phyloP scores from a whole-genome alignment of 2,888 invertebrate genomes.

The Caenorhabditis sulstoni region DNA sequence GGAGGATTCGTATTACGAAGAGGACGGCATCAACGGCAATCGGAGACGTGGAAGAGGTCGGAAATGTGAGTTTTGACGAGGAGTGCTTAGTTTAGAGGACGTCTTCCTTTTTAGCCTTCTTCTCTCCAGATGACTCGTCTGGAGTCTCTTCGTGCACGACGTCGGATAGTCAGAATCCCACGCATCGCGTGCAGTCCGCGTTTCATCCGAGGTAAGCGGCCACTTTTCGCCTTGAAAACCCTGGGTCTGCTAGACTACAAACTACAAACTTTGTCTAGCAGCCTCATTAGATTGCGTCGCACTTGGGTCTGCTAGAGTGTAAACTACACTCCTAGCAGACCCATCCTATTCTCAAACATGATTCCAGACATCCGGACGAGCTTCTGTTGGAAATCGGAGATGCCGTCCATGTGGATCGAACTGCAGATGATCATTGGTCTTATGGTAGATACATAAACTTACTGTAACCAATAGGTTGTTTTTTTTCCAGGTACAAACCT shows the following conservation, averaged over 20 bases:
- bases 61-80: constrained; percentile 57
- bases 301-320: no score
- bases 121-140: constrained; percentile 77
- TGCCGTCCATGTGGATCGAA: constrained; percentile 90
- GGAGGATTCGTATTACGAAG: constrained; percentile 79
- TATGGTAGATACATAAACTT: constrained; percentile 87
- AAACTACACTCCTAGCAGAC: no score
- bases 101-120: constrained; percentile 63
- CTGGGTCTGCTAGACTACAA: constrained; percentile 82
- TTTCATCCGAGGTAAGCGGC: constrained; percentile 88
- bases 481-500: constrained; percentile 89
- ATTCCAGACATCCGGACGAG: constrained; percentile 83
- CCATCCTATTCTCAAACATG: no score
- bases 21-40: constrained; percentile 79
- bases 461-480: background rate
- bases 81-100: background rate
- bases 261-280: no score
- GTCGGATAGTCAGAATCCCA: constrained; percentile 75
- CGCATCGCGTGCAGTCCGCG: constrained; percentile 88
- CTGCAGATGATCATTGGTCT: constrained; percentile 97
- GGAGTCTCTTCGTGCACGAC: constrained; percentile 79
- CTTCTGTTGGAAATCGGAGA: constrained; percentile 97
- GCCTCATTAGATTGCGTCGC: no score
- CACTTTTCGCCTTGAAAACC: constrained; percentile 87
- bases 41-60: constrained; percentile 28